Conservation (phyloP, 2,888 invertebrate genomes). For the Arge pagana region DNA sequence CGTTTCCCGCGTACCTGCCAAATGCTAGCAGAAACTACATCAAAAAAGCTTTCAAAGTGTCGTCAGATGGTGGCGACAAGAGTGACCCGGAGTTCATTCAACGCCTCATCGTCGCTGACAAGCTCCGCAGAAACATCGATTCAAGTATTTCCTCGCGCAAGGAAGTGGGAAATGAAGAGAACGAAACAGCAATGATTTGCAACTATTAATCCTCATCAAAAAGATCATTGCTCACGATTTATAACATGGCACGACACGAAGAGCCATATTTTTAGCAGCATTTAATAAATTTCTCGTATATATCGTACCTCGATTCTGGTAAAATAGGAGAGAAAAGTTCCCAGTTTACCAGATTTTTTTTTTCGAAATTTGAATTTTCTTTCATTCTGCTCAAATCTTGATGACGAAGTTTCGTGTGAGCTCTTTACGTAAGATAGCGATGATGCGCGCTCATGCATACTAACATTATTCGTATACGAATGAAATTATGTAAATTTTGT, state of each 20-base stretch:
- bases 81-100: slow-evolving; percentile 36
- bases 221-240: too few relatives aligned
- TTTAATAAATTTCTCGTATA: background rate
- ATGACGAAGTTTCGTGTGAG: too few relatives aligned
- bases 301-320: background rate
- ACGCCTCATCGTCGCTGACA: slow-evolving; percentile 38
- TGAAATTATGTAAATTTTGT: too few relatives aligned
- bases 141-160: slow-evolving; percentile 35
- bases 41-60: slow-evolving; percentile 42
- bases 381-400: too few relatives aligned
- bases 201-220: slow-evolving; percentile 4
- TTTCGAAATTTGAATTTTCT: background rate
- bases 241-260: too few relatives aligned
- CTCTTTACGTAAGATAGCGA: too few relatives aligned
- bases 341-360: background rate
- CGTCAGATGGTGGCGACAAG: slow-evolving; percentile 19
- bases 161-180: slow-evolving; percentile 29
- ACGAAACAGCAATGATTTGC: slow-evolving; percentile 30
- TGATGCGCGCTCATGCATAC: too few relatives aligned
- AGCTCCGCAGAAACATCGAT: slow-evolving; percentile 42
- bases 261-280: too few relatives aligned
- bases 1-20: slow-evolving; percentile 63
- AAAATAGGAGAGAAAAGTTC: background rate
- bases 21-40: slow-evolving; percentile 56
- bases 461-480: too few relatives aligned